Evolutionary conservation across 2,797 vertebrate species (phyloP).

Genomic region (Amphiprion clarkii): DNA sequence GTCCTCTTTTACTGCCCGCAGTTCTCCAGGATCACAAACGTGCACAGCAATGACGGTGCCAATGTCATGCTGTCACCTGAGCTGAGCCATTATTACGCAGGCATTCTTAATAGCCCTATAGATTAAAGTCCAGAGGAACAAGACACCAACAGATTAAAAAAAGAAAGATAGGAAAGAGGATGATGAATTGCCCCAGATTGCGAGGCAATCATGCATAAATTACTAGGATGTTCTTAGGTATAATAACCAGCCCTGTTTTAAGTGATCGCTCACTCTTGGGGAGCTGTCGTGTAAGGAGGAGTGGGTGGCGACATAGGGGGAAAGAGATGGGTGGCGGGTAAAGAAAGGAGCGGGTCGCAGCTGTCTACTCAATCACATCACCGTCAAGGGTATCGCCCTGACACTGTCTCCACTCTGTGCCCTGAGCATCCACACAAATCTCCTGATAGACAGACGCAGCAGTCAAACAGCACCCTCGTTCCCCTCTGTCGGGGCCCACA

Average conservation of each 20-base stretch:
- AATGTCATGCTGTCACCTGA: slow-evolving; percentile 83
- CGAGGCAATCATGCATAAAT: slow-evolving; percentile 87
- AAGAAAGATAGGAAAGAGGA: slow-evolving; percentile 83
- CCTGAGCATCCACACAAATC: slow-evolving; percentile 80
- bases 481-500: slow-evolving; percentile 40
- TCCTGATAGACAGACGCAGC: slow-evolving; percentile 76
- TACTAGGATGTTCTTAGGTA: slow-evolving; percentile 82
- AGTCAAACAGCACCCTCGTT: slow-evolving; percentile 58
- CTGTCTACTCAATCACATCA: slow-evolving; percentile 86
- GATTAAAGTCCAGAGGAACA: slow-evolving; percentile 86
- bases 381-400: slow-evolving; percentile 85
- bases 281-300: slow-evolving; percentile 59
- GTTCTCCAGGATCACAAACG: slow-evolving; percentile 59
- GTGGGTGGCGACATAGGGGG: slow-evolving; percentile 49
- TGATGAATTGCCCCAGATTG: slow-evolving; percentile 85
- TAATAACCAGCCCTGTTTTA: slow-evolving; percentile 82
- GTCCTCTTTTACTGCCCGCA: slow-evolving; percentile 15
- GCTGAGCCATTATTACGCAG: slow-evolving; percentile 78
- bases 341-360: slow-evolving; percentile 72
- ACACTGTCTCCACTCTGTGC: slow-evolving; percentile 79
- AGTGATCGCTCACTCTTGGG: slow-evolving; percentile 75
- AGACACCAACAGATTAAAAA: slow-evolving; percentile 86
- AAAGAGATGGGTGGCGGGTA: slow-evolving; percentile 64
- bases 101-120: slow-evolving; percentile 83
- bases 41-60: slow-evolving; percentile 67